phyloP scores from a whole-genome alignment of 2,888 invertebrate species.

The Nephrotoma appendiculata region DNA sequence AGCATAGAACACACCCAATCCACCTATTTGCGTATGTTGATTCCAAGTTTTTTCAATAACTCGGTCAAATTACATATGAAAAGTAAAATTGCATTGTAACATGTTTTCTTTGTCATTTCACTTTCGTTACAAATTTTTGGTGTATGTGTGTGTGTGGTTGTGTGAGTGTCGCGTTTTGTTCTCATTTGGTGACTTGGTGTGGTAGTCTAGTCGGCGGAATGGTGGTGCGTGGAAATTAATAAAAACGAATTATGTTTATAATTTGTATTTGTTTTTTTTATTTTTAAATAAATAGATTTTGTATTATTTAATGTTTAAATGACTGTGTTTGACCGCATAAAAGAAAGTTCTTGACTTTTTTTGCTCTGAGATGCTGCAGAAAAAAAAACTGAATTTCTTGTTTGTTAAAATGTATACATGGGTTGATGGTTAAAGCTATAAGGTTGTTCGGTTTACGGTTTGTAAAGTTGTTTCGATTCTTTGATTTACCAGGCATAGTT shows the following conservation, averaged over 20 bases:
- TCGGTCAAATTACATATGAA: background rate
- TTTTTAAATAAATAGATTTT: background rate
- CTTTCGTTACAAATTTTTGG: background rate
- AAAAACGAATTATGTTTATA: background rate
- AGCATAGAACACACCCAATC: background rate
- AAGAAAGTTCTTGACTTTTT: background rate
- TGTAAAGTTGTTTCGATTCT: background rate
- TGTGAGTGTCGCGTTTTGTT: background rate
- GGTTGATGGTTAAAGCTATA: background rate
- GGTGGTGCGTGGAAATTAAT: background rate
- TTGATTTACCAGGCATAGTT: conserved; percentile 38
- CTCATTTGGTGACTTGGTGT: no score
- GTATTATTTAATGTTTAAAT: background rate
- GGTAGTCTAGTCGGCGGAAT: background rate
- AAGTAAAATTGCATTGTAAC: background rate
- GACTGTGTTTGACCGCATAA: background rate
- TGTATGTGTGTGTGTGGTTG: background rate
- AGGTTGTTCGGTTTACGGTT: background rate
- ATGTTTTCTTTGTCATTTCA: background rate
- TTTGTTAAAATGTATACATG: background rate
- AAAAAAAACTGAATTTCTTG: background rate
- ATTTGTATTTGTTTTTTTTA: background rate
- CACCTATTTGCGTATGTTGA: background rate
- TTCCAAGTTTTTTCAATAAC: background rate
- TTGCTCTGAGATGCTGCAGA: background rate